A percentile compares a stretch with the other conserved stretches of the same genome.
These are phyloP conservation scores for Gephyroberyx darwinii DNA, from an alignment of 2,797 vertebrate genomes.

Conservation along the genomic window DNA sequence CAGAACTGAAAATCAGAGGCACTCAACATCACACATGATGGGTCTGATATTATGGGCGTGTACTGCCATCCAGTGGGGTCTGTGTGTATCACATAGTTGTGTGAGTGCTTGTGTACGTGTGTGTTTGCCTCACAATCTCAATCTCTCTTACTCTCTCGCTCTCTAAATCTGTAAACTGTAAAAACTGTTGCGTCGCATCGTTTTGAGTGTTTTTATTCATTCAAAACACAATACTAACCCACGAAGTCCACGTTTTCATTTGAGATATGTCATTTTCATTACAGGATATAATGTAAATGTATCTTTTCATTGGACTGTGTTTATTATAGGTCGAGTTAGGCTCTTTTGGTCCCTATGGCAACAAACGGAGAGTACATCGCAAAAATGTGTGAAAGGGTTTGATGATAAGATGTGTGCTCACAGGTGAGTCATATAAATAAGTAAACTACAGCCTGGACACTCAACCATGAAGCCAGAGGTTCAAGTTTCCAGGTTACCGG, in stretches of 20 bases:
- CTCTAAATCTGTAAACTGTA: neutral
- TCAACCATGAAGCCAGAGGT: slow-evolving; percentile 6
- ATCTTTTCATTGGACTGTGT: neutral
- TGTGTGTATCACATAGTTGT: neutral
- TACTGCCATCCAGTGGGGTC: slow-evolving; percentile 45
- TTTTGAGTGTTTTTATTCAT: neutral
- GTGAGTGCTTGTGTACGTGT: no score
- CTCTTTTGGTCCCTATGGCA: slow-evolving; percentile 23
- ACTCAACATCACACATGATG: no score
- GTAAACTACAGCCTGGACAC: slow-evolving; percentile 25
- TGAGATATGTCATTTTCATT: neutral
- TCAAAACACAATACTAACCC: neutral
- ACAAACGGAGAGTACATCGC: slow-evolving; percentile 23
- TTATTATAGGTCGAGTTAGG: neutral
- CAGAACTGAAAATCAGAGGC: no score
- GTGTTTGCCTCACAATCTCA: neutral
- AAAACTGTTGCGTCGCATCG: no score
- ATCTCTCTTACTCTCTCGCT: slow-evolving; percentile 1
- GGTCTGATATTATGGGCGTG: no score
- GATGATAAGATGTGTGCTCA: slow-evolving; percentile 15
- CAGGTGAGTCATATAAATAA: slow-evolving; percentile 54
- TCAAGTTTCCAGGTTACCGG: slow-evolving; percentile 22
- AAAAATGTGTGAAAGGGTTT: slow-evolving; percentile 23
- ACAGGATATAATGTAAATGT: neutral
- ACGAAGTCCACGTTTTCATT: neutral